Conservation (phyloP, 37 sponge, comb jelly and placozoan genomes). For the Aplysina aerophoba region DNA sequence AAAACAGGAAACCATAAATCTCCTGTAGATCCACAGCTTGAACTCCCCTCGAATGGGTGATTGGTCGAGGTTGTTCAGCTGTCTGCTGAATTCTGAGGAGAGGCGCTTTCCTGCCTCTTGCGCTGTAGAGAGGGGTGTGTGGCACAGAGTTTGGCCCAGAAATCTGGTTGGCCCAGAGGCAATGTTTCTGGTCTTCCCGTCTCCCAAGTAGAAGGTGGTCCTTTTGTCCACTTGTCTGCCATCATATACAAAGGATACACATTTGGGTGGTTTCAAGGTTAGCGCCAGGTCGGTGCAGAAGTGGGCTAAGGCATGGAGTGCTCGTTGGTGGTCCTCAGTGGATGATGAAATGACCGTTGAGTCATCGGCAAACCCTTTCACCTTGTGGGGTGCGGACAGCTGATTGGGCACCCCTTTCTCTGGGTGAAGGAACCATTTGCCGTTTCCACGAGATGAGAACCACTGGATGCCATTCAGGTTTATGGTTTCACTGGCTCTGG, state of each 20-base stretch:
- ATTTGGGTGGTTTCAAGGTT: constrained; percentile 34
- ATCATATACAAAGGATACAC: constrained; percentile 6
- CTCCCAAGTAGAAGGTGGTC: not conserved
- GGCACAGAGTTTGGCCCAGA: constrained; percentile 14
- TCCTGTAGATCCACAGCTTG: constrained; percentile 25
- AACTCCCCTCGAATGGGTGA: constrained; percentile 39
- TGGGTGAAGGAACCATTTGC: too few relatives aligned
- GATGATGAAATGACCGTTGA: too few relatives aligned
- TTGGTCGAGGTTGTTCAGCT: constrained; percentile 10
- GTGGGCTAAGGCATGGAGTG: constrained; percentile 22
- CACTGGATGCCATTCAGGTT: too few relatives aligned
- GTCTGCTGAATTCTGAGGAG: not conserved
- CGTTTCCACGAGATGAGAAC: too few relatives aligned
- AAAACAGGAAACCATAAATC: constrained; percentile 2
- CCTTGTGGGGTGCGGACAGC: too few relatives aligned
- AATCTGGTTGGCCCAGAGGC: constrained; percentile 6
- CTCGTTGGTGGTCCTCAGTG: constrained; percentile 28
- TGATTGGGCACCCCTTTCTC: too few relatives aligned
- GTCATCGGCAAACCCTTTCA: too few relatives aligned
- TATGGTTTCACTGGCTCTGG: too few relatives aligned
- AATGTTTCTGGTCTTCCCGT: constrained; percentile 26
- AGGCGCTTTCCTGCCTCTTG: not conserved
- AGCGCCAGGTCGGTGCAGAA: constrained; percentile 28
- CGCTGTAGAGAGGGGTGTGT: not conserved
- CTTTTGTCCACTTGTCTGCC: not conserved